Conservation (phyloP, 2,797 vertebrate species). For the Carduelis carduelis region DNA sequence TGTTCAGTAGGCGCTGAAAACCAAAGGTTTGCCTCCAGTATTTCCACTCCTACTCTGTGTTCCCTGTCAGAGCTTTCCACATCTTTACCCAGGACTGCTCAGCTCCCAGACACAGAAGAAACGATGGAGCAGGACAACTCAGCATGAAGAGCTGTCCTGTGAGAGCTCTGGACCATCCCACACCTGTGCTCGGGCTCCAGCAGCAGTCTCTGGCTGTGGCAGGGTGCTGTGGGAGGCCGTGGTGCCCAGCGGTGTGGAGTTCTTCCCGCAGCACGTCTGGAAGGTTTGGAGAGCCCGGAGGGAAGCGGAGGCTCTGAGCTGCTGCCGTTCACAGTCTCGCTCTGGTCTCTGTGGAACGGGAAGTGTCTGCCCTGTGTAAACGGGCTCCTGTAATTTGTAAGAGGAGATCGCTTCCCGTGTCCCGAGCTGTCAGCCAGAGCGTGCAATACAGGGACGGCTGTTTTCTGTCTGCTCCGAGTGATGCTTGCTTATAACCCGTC, state of each 20-base stretch:
- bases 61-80: not conserved
- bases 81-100: not conserved
- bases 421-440: not conserved
- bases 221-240: not conserved
- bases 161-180: not conserved
- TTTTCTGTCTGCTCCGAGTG: not conserved
- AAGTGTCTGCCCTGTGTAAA: not conserved
- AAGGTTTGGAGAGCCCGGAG: not conserved
- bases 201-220: not conserved
- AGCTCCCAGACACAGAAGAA: not conserved
- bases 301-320: not conserved
- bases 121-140: not conserved
- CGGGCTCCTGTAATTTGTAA: not conserved
- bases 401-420: not conserved
- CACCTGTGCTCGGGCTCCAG: accelerated
- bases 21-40: not conserved
- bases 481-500: not conserved
- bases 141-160: accelerated
- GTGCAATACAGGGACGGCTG: not conserved
- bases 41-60: not conserved
- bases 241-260: not conserved
- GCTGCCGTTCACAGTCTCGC: accelerated
- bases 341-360: not conserved
- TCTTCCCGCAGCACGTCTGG: not conserved
- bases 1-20: not conserved